Evolutionary conservation across 1,140 invertebrate species (phyloP), one percentile per base, ranked within the genome.

Genomic region (Cydia amplana): DNA sequence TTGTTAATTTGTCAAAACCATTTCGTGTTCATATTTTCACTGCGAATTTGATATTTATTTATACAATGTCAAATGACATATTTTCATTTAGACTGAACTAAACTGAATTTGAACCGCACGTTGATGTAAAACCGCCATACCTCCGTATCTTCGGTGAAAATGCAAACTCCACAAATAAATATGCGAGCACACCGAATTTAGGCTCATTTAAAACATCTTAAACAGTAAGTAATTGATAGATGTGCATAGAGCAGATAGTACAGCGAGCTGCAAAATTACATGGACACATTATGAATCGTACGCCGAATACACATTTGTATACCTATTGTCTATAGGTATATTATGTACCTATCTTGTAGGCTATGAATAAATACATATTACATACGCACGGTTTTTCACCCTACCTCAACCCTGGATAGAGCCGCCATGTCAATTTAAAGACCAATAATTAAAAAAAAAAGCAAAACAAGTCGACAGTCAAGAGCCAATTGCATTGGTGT

Each of bases 401-500:
- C 51, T 18, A 18, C 51, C 51, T 55, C 28, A 32, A 32, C 64
- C 25, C 64, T 32, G 2, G 7, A 36, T 9, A 67, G 63, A 67
- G 72, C 78, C 73, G 77, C 79, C 80, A 83, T 79, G 78, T 79
- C 79, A 78, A 76, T 79, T 78, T 79, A 77, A 78, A 78, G 75
- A 75, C 55, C 77, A 79, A 79, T 78, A 78, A 75, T 67, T 67
- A 74, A 73, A 72, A 74, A 78, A 78, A 80, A 82, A 78, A 83
- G 75, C 73, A 86, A 87, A 81, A 77, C 73, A 80, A 86, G 83
- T 80, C 65, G 75, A 79, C 79, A 81, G 75, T 82, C 78, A 78
- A 82, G 80, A 79, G 83, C 87, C 85, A 89, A 89, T 87, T 87
- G 87, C 84, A 84, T 82, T 84, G 84, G 78, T 75, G 73, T 80